Evolutionary conservation across 2,888 invertebrate genomes (phyloP).

Genomic region (Cistogaster globosa): DNA sequence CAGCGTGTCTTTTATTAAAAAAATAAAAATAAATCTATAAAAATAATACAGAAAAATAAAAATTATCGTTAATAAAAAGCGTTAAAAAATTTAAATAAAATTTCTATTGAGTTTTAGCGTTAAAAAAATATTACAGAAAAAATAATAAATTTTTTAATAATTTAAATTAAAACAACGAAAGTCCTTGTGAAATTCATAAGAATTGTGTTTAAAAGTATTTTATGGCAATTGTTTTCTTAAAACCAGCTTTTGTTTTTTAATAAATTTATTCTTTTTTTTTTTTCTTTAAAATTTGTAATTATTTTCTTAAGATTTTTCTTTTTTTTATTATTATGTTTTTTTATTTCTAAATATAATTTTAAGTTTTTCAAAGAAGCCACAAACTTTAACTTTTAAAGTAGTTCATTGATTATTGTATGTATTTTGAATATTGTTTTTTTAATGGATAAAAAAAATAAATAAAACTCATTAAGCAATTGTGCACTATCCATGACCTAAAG

Average conservation of each 20-base stretch:
- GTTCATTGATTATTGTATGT: constrained; percentile 68
- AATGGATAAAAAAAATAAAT: constrained; percentile 22
- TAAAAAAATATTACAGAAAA: constrained; percentile 11
- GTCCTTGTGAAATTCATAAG: neutral
- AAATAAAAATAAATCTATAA: constrained; percentile 48
- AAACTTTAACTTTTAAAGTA: constrained; percentile 69
- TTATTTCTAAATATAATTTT: constrained; percentile 8
- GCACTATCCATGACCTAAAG: constrained; percentile 63
- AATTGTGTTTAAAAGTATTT: constrained; percentile 33
- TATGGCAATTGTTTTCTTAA: neutral
- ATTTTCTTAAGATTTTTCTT: constrained; percentile 27
- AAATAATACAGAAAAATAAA: constrained; percentile 12
- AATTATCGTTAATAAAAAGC: neutral
- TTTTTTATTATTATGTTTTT: constrained; percentile 26
- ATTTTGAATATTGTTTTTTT: neutral
- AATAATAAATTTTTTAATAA: neutral
- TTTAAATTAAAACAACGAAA: constrained; percentile 25
- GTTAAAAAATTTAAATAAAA: neutral
- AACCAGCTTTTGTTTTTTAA: constrained; percentile 43
- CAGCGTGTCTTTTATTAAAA: constrained; percentile 53
- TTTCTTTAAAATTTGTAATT: constrained; percentile 16
- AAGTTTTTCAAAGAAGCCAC: constrained; percentile 64
- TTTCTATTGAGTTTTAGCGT: neutral
- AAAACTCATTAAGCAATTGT: constrained; percentile 35
- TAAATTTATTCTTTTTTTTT: neutral